Conservation (phyloP, 2,113 vertebrate species). For the Sturnira hondurensis region DNA sequence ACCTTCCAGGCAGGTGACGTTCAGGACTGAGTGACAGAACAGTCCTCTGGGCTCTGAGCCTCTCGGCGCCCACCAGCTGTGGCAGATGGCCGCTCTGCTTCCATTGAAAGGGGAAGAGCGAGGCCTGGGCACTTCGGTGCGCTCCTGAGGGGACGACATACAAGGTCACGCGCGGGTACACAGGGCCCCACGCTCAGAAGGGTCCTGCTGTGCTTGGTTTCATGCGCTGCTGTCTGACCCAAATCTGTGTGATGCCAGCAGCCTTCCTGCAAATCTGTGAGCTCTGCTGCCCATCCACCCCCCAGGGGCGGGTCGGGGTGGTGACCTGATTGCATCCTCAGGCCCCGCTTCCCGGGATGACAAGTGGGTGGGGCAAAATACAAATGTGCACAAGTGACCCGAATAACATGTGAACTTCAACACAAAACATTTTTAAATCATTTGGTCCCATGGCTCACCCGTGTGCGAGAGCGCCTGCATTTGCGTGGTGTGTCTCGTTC, state of each 20-base stretch:
- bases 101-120: not conserved
- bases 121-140: not conserved
- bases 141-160: not conserved
- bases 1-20: not conserved
- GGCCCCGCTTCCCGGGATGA: too few species aligned
- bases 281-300: accelerated
- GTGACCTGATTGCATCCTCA: not conserved
- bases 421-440: not conserved
- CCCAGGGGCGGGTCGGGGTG: not conserved
- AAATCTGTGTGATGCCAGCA: too few species aligned
- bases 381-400: not conserved
- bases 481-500: not conserved
- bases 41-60: accelerated
- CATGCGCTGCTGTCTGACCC: not conserved
- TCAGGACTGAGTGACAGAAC: not conserved
- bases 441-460: not conserved
- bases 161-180: not conserved
- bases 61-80: accelerated
- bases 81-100: not conserved
- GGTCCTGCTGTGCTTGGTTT: not conserved
- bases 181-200: too few species aligned
- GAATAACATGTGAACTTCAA: not conserved
- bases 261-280: not conserved
- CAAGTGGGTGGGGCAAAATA: not conserved
- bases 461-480: not conserved